phyloP scores from a whole-genome alignment of 2,888 invertebrate genomes.

The Epistrophe eligans region DNA sequence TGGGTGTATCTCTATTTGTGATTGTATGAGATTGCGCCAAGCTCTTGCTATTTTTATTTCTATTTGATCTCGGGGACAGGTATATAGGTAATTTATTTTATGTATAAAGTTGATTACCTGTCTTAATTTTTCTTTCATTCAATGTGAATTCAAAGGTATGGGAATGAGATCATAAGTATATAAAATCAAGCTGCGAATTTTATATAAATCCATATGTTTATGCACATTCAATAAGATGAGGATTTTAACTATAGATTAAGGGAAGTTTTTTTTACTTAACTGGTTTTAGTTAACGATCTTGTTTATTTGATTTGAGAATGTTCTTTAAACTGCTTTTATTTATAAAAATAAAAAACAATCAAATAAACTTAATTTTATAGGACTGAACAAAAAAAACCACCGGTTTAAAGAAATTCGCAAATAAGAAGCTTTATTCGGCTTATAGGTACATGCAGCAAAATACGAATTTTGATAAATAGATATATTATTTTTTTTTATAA shows the following conservation, averaged over 20 bases:
- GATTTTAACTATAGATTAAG: too few species aligned
- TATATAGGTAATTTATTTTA: slow-evolving; percentile 17
- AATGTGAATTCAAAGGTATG: slow-evolving; percentile 61
- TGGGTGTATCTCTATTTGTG: slow-evolving; percentile 7
- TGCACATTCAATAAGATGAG: not conserved
- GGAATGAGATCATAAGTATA: slow-evolving; percentile 65
- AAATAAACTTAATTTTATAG: too few species aligned
- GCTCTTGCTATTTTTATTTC: not conserved
- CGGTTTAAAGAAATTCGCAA: too few species aligned
- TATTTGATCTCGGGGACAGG: slow-evolving; percentile 4
- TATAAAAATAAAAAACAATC: not conserved
- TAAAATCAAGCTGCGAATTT: slow-evolving; percentile 57
- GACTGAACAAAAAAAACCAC: too few species aligned
- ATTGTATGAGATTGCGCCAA: not conserved
- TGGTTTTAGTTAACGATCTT: slow-evolving; percentile 17
- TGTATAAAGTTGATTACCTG: slow-evolving; percentile 19
- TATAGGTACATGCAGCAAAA: too few species aligned
- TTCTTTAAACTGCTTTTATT: not conserved
- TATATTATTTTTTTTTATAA: too few species aligned
- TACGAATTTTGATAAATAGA: too few species aligned
- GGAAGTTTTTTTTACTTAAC: not conserved
- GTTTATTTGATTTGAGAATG: not conserved
- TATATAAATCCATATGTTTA: too few species aligned
- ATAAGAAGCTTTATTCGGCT: too few species aligned
- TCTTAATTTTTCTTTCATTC: slow-evolving; percentile 16